A percentile compares a stretch with the other conserved stretches of the same genome.
Conservation (phyloP, 2,797 vertebrate genomes). For the Acomys russatus region DNA sequence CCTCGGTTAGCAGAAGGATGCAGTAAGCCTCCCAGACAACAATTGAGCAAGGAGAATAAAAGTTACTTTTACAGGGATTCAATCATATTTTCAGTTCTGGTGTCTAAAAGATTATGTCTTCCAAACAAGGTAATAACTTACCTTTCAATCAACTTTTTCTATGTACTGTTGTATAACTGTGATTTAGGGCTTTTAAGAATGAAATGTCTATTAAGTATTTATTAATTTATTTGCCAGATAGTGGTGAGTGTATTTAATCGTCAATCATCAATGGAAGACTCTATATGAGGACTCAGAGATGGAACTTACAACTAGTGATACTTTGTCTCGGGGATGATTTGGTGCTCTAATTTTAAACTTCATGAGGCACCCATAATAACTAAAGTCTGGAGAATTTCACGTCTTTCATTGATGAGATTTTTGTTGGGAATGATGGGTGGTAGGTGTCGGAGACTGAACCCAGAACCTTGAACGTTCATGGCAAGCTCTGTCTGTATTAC, state of each 20-base stretch:
- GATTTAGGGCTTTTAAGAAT: constrained; percentile 30
- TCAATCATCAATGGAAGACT: neutral
- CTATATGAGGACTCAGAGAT: constrained; percentile 13
- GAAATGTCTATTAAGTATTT: neutral
- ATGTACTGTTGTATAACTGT: neutral
- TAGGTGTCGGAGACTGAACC: neutral
- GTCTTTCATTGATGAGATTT: neutral
- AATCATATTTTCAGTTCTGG: neutral
- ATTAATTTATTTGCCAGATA: constrained; percentile 47
- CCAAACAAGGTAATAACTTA: constrained; percentile 16
- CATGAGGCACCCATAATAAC: neutral
- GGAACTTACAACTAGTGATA: constrained; percentile 7
- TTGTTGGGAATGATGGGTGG: neutral
- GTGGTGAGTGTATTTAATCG: constrained; percentile 41
- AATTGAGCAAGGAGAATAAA: too few species aligned
- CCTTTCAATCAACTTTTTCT: constrained; percentile 46
- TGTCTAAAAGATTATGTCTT: constrained; percentile 33
- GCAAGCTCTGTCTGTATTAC: neutral
- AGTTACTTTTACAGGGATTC: neutral
- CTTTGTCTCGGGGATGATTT: constrained; percentile 49
- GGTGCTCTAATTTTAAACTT: constrained; percentile 36
- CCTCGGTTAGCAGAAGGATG: too few species aligned
- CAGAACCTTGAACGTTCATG: neutral
- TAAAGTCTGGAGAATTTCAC: neutral
- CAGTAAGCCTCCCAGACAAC: too few species aligned